Evolutionary conservation across 2,888 invertebrate species (phyloP), one percentile per base, ranked within the genome.

Genomic region (Mechanitis mazaeus): DNA sequence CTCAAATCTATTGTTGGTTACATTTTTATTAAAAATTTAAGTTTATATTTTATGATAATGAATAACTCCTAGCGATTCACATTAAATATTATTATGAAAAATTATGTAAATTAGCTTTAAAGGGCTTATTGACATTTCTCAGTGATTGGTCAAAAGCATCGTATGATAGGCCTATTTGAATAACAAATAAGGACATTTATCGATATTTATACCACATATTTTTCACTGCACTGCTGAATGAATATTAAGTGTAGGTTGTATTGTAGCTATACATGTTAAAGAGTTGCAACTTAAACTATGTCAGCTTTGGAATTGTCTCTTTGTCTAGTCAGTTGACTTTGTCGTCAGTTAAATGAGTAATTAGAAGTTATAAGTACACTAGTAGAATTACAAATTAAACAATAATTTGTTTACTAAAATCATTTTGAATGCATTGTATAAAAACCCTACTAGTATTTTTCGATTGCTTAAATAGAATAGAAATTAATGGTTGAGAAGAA

Each of bases 41-140:
- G 50, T 50, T 50, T 31, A 6, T 11, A 28, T 50, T 50, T 31
- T 7, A 2, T 50, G 7, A 31, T 50, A 28, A 50, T 9, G 11
- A 50, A 50, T 50, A 50, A 31, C 28, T 31, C 31, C 9, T 11
- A 31, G 50, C 31, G 7, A n/a, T 42, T 42, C 38, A 33, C 33
- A 61, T 42, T 61, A 55, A 60, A 60, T 55, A 55, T 45, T 50
- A 56, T 9, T 38, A 59, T 33, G 20, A 33, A 33, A n/a, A 60
- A 63, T 63, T 64, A 64, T 58, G 63, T 60, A 64, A 64, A 60
- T 57, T 55, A 50, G 54, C 57, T n/a, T 20, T 60, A 57, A 33
- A 55, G 45, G 31, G 35, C 9, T 35, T 64, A 58, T 45, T 61
- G 58, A 64, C 61, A 64, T 64, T 64, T 58, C 46, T 33, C 53